A percentile compares a stretch with the other conserved stretches of the same genome.
phyloP scores from a whole-genome alignment of 2,797 vertebrate genomes.

The Pipistrellus pygmaeus region DNA sequence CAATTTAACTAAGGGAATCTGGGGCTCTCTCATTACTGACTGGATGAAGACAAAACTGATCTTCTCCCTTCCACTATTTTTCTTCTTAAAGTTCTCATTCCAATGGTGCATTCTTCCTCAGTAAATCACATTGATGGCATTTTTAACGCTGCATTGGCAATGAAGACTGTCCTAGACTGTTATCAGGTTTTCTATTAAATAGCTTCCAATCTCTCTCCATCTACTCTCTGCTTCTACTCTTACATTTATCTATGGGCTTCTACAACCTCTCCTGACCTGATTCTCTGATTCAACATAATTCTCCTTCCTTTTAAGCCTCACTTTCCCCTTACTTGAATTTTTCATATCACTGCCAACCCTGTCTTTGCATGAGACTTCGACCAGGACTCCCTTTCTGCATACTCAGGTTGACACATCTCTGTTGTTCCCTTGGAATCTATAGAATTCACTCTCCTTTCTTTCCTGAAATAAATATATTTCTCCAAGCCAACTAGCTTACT shows the following conservation, averaged over 20 bases:
- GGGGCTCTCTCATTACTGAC: background rate
- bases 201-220: background rate
- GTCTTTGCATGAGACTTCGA: background rate
- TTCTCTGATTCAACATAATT: background rate
- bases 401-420: background rate
- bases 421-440: background rate
- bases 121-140: constrained; percentile 10
- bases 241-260: background rate
- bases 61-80: background rate
- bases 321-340: background rate
- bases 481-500: background rate
- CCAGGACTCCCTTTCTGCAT: background rate
- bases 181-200: background rate
- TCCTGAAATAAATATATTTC: background rate
- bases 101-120: background rate
- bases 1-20: background rate
- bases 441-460: background rate
- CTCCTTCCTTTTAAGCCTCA: background rate
- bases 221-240: background rate
- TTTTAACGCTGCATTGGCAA: constrained; percentile 14
- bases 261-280: background rate
- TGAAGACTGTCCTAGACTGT: background rate
- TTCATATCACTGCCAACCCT: background rate
- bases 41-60: background rate
- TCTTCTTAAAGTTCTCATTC: background rate